These are phyloP conservation scores for Dendronephthya gigantea DNA, from an alignment of 64 coral and sea anemone genomes.

Conservation along the genomic window DNA sequence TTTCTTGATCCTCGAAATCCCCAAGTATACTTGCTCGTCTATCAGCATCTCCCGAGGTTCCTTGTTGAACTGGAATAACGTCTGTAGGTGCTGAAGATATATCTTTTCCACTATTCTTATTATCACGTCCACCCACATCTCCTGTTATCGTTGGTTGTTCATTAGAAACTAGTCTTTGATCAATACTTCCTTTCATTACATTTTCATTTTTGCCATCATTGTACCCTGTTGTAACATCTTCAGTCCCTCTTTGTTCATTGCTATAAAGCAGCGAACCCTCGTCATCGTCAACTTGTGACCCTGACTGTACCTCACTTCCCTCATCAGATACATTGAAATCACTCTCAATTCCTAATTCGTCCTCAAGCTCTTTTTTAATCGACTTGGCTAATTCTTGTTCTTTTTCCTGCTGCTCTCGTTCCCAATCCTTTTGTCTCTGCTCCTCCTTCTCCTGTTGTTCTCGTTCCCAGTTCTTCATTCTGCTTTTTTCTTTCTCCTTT, in stretches of 20 bases:
- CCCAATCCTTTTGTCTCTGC: constrained; percentile 51
- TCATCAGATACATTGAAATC: constrained; percentile 36
- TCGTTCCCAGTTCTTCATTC: constrained; percentile 53
- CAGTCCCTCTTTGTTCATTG: background rate
- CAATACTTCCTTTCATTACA: too few species aligned
- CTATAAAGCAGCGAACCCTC: background rate
- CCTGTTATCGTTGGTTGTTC: background rate
- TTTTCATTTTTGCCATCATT: too few species aligned
- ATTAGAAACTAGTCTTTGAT: too few species aligned
- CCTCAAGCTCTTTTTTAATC: constrained; percentile 35
- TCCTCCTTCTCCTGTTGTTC: constrained; percentile 39
- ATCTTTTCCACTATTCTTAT: background rate
- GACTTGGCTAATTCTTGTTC: constrained; percentile 27
- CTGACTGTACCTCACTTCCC: background rate
- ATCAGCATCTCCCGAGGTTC: constrained; percentile 15
- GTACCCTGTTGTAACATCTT: background rate
- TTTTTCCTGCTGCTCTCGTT: constrained; percentile 47
- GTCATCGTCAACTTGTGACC: background rate
- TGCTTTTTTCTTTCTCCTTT: constrained; percentile 42
- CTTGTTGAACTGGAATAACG: background rate
- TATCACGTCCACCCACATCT: background rate
- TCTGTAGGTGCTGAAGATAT: background rate
- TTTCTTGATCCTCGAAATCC: background rate
- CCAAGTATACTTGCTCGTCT: constrained; percentile 21
- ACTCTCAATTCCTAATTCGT: constrained; percentile 46